These are phyloP conservation scores for Nemotelus pantherinus DNA, from an alignment of 2,888 invertebrate genomes.

Conservation along the genomic window DNA sequence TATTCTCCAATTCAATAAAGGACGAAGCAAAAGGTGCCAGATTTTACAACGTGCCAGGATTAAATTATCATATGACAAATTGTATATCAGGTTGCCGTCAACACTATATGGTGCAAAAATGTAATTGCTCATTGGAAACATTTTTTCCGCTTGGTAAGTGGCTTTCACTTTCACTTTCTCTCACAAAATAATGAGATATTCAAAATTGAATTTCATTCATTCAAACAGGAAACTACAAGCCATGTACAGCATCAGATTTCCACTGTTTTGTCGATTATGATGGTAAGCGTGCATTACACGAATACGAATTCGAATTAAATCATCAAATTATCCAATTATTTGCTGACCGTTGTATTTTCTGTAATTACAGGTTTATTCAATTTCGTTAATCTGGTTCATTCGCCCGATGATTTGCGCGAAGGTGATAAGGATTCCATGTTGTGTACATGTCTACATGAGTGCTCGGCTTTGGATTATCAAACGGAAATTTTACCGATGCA, in stretches of 20 bases:
- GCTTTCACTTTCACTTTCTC: not conserved
- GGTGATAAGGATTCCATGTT: constrained; percentile 59
- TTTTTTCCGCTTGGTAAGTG: constrained; percentile 61
- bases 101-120: constrained; percentile 59
- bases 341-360: too few relatives aligned
- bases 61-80: constrained; percentile 62
- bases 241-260: constrained; percentile 54
- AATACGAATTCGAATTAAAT: not conserved
- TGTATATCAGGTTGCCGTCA: constrained; percentile 63
- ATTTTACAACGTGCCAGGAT: constrained; percentile 59
- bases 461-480: constrained; percentile 55
- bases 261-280: constrained; percentile 58
- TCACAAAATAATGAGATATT: not conserved
- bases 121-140: constrained; percentile 63
- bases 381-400: constrained; percentile 55
- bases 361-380: constrained; percentile 44
- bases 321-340: too few relatives aligned
- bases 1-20: constrained; percentile 51
- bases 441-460: constrained; percentile 60
- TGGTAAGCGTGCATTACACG: constrained; percentile 53
- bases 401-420: constrained; percentile 58
- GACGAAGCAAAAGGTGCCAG: constrained; percentile 57
- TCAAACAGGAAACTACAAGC: constrained; percentile 45
- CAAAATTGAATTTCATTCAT: too few relatives aligned
- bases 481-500: constrained; percentile 48